Base-by-base conservation (phyloP, 2,888 invertebrate species). In the Dicyrtomina minuta region DNA sequence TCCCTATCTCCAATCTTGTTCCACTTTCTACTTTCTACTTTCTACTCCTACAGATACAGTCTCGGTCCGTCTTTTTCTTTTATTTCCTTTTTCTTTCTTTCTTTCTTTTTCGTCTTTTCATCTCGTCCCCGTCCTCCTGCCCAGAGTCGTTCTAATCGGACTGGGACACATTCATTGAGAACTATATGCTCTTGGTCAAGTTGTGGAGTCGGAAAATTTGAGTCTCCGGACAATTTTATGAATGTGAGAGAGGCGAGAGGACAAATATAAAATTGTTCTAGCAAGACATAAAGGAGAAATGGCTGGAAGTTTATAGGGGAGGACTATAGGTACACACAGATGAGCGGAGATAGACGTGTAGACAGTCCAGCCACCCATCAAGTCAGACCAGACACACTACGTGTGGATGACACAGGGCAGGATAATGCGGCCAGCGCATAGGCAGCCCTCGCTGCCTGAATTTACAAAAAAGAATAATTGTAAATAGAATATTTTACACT, bases 151-250 rank as follows among this genome's bases (percentile, higher is more conserved):
- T 33, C 33, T 33, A 33, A 33, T 33, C 33, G 33, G 33, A 33
- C 33, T 33, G 33, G 33, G 33, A 33, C 33, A 33, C 33, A 33
- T 33, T 33, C 33, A 33, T 33, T 3, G 33, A 33, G 33, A 33
- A 3, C n/a, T n/a, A n/a, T n/a, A n/a, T 33, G 33, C 33, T 33
- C 8, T 8, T 33, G 33, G 33, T 33, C 33, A 33, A 33, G 33
- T 33, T 33, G 33, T 33, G 33, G 33, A 33, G 33, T 33, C 33
- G 33, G 33, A 33, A 33, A 33, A 33, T 33, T 33, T 33, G 33
- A 24, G 53, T 53, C 53, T 20, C 24, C 22, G 22, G 53, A 53
- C 53, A 20, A 53, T 53, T 53, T 53, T 53, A 53, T 53, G 53
- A 53, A 22, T 22, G 5, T 22, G 10, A 53, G 24, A 53, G 24